Conservation (phyloP, 2,113 vertebrate species). For the Caracal caracal region DNA sequence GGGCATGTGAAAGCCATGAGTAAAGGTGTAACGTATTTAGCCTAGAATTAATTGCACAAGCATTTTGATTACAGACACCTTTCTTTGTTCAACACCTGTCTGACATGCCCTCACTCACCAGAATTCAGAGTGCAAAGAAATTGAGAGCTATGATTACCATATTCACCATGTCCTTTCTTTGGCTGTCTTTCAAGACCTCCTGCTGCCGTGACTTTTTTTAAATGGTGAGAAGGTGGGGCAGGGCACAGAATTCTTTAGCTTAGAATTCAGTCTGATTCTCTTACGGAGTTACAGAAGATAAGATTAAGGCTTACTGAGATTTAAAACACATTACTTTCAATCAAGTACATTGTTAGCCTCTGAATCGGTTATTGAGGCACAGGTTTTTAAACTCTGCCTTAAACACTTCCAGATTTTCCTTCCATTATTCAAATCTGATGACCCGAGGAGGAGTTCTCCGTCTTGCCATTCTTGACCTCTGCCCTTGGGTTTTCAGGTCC, state of each 20-base stretch:
- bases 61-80: background rate
- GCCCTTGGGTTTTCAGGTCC: constrained; percentile 83
- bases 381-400: background rate
- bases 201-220: background rate
- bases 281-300: background rate
- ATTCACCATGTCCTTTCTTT: background rate
- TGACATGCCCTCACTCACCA: accelerated
- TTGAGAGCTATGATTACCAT: background rate
- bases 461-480: background rate
- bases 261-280: constrained; percentile 14
- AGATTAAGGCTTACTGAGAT: background rate
- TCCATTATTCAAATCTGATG: background rate
- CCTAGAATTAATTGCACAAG: background rate
- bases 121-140: background rate
- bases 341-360: background rate
- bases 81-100: background rate
- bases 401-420: background rate
- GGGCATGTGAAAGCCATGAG: background rate
- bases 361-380: background rate
- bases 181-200: background rate
- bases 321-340: constrained; percentile 48
- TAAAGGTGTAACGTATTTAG: background rate
- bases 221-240: background rate
- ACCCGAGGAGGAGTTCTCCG: accelerated
- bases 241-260: background rate